A percentile compares a stretch with the other conserved stretches of the same genome.
phyloP scores from a whole-genome alignment of 2,113 vertebrate species.

The Catagonus wagneri region DNA sequence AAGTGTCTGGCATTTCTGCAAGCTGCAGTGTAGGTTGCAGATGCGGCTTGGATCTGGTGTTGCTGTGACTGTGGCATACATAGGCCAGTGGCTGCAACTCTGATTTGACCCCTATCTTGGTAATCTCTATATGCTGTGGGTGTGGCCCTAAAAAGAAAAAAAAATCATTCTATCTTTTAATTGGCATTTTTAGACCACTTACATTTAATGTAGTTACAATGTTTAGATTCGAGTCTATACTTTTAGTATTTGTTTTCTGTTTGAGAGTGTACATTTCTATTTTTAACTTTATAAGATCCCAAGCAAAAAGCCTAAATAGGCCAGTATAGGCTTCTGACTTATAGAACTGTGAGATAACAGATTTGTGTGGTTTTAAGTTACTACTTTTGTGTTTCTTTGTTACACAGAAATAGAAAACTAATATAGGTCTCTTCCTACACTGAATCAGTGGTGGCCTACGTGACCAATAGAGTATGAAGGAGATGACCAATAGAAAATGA shows the following conservation, averaged over 20 bases:
- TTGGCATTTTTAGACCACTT: background rate
- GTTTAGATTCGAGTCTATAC: background rate
- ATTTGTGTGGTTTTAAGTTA: background rate
- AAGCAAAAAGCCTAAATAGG: background rate
- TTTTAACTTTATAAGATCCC: background rate
- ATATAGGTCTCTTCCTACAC: background rate
- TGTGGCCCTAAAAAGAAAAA: too few species aligned
- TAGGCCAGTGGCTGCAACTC: too few species aligned
- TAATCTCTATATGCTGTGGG: too few species aligned
- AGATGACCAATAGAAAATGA: background rate
- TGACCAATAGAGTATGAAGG: background rate
- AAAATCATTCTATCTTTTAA: background rate
- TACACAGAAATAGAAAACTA: slow-evolving; percentile 6
- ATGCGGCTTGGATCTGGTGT: too few species aligned
- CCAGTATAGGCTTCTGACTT: background rate
- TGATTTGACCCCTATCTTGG: too few species aligned
- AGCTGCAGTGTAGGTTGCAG: too few species aligned
- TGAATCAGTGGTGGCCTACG: background rate
- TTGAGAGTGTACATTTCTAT: background rate
- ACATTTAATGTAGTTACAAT: slow-evolving; percentile 17
- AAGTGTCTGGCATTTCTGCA: too few species aligned
- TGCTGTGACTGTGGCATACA: too few species aligned
- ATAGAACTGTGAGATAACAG: background rate
- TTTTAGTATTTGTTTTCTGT: slow-evolving; percentile 5
- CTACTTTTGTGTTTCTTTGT: background rate